Conservation (phyloP, 2,797 vertebrate species). For the Vireo griseus region DNA sequence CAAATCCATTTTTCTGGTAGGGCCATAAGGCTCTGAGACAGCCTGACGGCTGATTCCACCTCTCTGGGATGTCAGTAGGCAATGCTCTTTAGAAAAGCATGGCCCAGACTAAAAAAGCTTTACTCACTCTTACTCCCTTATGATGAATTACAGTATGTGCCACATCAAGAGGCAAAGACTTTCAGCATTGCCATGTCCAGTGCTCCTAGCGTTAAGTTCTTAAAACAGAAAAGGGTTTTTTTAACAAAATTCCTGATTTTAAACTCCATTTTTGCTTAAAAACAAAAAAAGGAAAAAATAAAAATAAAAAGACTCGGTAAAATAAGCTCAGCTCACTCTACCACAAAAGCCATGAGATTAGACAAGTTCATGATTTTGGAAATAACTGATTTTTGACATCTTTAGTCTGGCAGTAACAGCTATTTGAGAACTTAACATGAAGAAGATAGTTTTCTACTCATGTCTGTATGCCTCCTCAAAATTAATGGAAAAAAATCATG, state of each 20-base stretch:
- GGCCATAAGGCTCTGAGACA: conserved; percentile 7
- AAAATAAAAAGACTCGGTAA: background rate
- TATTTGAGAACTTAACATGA: background rate
- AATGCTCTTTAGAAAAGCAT: background rate
- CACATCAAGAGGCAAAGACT: background rate
- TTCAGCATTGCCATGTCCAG: background rate
- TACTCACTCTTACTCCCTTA: background rate
- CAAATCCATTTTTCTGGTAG: conserved; percentile 36
- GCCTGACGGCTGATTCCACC: conserved; percentile 6
- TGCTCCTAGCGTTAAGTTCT: background rate
- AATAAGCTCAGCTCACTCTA: background rate
- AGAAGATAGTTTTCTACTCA: background rate
- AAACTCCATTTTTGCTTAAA: background rate
- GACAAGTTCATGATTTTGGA: background rate
- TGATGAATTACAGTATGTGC: background rate
- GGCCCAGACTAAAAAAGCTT: conserved; percentile 15
- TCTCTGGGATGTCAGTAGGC: background rate
- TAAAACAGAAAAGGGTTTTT: background rate
- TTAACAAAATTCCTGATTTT: background rate
- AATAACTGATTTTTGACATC: background rate
- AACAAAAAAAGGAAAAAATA: background rate
- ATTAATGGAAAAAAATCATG: background rate
- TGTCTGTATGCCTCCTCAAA: background rate
- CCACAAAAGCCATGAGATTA: background rate
- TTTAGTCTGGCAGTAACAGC: background rate